Base-by-base conservation (phyloP, 2,113 vertebrate genomes). In the Caretta caretta region DNA sequence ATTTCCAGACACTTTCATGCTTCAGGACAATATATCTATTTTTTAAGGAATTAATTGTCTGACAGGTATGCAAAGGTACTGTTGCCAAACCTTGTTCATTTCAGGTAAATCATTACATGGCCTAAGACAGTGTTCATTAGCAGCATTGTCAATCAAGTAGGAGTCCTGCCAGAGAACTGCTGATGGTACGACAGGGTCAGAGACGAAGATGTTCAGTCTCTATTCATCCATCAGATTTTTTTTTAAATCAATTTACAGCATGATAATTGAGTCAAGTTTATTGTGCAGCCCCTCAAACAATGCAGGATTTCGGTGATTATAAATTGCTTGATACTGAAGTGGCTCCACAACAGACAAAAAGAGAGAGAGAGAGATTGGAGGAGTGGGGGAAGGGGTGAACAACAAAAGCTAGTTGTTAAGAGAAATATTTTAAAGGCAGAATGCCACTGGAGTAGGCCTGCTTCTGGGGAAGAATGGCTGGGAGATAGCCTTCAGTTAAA, bases 201-300 rank as follows among this genome's bases (percentile, higher is more conserved):
- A 96, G 97, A 98, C 93, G 95, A 98, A 98, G 97, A 98, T 94
- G 96, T 97, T 98, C 96, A 81, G 92, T 98, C 98, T 98, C 97
- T 96, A 97, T 97, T 98, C 96, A 98, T 98, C 98, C 97, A 98
- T 98, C 98, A 98, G 97, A 96, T 98, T 98, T 98, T 93, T 96
- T 98, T 96, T 92, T 6, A 97, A 98, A 98, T 98, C 98, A 97
- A 98, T 98, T 99, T 98, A 97, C 95, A 97, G 91, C 97, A 96
- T 98, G 93, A 94, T 95, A 96, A 98, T 91, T 94, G 96, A 97
- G 93, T 98, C 97, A 96, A 98, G 95, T 95, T 98, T 95, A 94
- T 92, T 87, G 96, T 90, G 83, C 94, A 95, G 79, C 89, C 93
- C 95, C 95, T 97, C 93, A 95, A 96, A 96, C 92, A 96, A 96